A percentile compares a stretch with the other conserved stretches of the same genome.
Evolutionary conservation across 2,113 vertebrate genomes (phyloP).

Genomic region (Clarias macrocephalus): DNA sequence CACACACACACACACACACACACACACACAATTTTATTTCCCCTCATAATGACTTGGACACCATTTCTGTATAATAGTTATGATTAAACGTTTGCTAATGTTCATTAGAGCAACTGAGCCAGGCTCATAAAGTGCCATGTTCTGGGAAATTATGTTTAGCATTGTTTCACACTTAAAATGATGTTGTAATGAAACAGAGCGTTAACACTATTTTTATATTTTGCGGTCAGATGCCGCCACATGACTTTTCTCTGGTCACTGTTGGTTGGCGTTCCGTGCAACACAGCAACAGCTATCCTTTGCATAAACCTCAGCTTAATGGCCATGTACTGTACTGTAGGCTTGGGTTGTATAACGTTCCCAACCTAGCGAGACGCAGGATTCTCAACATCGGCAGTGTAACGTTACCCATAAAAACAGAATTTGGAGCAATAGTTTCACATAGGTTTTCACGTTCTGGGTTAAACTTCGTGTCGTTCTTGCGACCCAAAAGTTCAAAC

Average conservation of each 20-base stretch:
- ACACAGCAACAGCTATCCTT: not conserved
- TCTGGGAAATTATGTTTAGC: not conserved
- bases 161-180: not conserved
- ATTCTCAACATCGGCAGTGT: not conserved
- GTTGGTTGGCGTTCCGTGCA: not conserved
- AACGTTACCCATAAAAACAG: not conserved
- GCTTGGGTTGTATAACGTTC: not conserved
- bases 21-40: not conserved
- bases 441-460: not conserved
- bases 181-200: not conserved
- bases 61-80: not conserved
- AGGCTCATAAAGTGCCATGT: not conserved
- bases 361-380: not conserved
- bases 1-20: too few relatives aligned
- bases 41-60: constrained; percentile 3
- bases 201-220: not conserved
- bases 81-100: constrained; percentile 11
- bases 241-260: not conserved
- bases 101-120: constrained; percentile 13
- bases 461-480: not conserved
- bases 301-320: not conserved
- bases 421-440: not conserved
- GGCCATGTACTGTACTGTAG: too few relatives aligned
- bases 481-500: not conserved
- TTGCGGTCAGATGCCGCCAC: not conserved